These are phyloP conservation scores for Nothoprocta perdicaria DNA, from an alignment of 2,113 vertebrate genomes.

Conservation along the genomic window DNA sequence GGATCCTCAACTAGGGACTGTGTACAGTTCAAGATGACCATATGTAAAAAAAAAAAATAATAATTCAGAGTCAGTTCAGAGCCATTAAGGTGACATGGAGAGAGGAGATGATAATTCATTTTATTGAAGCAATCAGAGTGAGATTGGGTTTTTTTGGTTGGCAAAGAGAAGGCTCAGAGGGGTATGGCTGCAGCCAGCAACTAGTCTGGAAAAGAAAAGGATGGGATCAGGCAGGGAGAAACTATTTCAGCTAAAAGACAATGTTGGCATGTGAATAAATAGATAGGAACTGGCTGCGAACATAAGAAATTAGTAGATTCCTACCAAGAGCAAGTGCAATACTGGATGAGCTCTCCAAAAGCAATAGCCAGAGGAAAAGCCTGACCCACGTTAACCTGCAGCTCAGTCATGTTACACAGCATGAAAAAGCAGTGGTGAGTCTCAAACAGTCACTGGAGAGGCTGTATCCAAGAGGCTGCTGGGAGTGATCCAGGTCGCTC, in stretches of 20 bases:
- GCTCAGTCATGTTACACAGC: neutral
- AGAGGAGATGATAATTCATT: neutral
- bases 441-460: neutral
- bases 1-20: neutral
- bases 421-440: neutral
- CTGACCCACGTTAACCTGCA: neutral
- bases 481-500: neutral
- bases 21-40: accelerated
- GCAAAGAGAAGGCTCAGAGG: neutral
- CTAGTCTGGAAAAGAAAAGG: neutral
- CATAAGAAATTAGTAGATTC: neutral
- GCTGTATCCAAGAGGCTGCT: neutral
- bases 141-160: neutral
- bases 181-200: neutral
- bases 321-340: accelerated
- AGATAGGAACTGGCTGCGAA: neutral
- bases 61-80: neutral
- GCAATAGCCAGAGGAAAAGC: neutral
- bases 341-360: neutral
- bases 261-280: neutral
- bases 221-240: neutral
- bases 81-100: neutral
- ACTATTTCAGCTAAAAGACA: neutral
- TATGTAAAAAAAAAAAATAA: neutral
- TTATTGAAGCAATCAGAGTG: neutral